phyloP scores from a whole-genome alignment of 2,113 vertebrate genomes.

The Python bivittatus region DNA sequence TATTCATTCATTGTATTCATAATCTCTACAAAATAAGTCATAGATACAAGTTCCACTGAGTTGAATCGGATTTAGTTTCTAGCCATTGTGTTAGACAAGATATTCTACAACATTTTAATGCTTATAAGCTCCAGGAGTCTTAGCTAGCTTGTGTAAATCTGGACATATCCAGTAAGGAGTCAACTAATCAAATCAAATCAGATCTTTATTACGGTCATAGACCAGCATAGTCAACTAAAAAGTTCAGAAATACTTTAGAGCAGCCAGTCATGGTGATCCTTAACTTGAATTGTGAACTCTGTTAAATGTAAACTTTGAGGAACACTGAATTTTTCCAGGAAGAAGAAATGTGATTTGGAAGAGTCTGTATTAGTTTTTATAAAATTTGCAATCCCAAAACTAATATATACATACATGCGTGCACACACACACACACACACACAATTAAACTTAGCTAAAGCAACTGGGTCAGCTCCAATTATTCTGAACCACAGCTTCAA shows the following conservation, averaged over 20 bases:
- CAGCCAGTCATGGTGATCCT: conserved; percentile 20
- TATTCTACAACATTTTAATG: neutral
- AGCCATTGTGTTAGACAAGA: neutral
- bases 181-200: conserved; percentile 15
- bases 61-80: neutral
- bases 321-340: conserved; percentile 33
- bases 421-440: no score
- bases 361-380: neutral
- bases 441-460: neutral
- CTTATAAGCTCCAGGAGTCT: neutral
- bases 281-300: conserved; percentile 28
- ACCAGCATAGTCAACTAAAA: neutral
- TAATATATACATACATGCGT: no score
- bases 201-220: no score
- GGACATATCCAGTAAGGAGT: neutral
- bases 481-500: neutral
- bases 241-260: conserved; percentile 49
- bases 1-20: neutral
- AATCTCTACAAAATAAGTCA: neutral
- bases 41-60: neutral
- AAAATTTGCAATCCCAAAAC: no score
- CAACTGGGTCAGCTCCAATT: neutral
- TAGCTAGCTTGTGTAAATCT: neutral
- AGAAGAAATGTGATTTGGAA: conserved; percentile 32
- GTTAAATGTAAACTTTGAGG: conserved; percentile 37